Conservation (phyloP, 2,888 invertebrate genomes). For the Meganola albula region DNA sequence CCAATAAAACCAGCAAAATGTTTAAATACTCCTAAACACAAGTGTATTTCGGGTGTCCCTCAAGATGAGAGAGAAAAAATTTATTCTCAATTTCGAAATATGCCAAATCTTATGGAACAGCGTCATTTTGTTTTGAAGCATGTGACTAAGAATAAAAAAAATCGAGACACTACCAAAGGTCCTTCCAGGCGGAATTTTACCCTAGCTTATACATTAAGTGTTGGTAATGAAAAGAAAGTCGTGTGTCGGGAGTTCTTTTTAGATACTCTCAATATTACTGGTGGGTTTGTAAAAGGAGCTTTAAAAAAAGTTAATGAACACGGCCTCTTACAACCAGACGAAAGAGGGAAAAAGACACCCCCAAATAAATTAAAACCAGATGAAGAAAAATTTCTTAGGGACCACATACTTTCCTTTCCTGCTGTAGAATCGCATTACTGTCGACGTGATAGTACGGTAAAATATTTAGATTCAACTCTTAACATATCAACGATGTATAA, state of each 20-base stretch:
- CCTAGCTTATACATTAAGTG: conserved; percentile 3
- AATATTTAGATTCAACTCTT: conserved; percentile 7
- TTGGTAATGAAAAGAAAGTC: conserved; percentile 1
- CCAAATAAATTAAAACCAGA: conserved; percentile 13
- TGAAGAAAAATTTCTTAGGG: conserved; percentile 6
- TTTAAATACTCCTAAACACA: conserved; percentile 6
- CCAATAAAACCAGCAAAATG: conserved; percentile 7
- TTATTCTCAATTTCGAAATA: conserved; percentile 7
- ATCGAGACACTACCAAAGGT: conserved; percentile 5
- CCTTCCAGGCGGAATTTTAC: conserved; percentile 5
- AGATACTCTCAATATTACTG: conserved; percentile 11
- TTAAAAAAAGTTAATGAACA: conserved; percentile 15
- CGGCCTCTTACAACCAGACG: conserved; percentile 21
- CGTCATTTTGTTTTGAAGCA: conserved; percentile 7
- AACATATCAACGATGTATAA: conserved; percentile 9
- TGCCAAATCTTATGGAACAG: conserved; percentile 5
- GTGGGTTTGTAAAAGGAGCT: conserved; percentile 23
- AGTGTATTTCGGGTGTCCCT: conserved; percentile 11
- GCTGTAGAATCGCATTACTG: conserved; percentile 27
- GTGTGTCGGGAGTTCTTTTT: conserved; percentile 9
- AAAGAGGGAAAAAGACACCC: conserved; percentile 12
- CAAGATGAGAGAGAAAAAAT: conserved; percentile 9
- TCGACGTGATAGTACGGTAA: neutral
- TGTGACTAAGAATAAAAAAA: conserved; percentile 5
- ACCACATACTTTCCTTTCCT: conserved; percentile 25